Conservation (phyloP, 2,113 vertebrate species). For the Cynocephalus volans region DNA sequence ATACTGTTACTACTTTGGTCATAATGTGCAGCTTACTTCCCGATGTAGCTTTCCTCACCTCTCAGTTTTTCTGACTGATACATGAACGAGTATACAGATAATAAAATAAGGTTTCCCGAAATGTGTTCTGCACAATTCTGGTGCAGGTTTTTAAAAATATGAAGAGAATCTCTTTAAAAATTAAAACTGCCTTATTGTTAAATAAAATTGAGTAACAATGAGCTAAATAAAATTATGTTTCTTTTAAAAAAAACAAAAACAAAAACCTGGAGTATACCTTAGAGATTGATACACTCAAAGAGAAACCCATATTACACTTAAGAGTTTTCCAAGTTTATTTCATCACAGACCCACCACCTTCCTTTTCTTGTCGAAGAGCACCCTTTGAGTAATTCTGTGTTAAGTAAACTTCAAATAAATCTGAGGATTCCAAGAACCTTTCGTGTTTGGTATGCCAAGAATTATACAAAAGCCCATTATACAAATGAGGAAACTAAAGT, state of each 20-base stretch:
- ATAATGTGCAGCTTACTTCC: not conserved
- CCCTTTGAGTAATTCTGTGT: not conserved
- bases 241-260: not conserved
- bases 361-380: not conserved
- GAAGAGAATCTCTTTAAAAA: not conserved
- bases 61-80: not conserved
- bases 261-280: not conserved
- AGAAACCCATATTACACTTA: not conserved
- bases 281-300: not conserved
- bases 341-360: not conserved
- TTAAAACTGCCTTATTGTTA: not conserved
- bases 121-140: not conserved
- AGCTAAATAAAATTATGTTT: not conserved
- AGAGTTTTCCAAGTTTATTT: not conserved
- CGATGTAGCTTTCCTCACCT: not conserved
- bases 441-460: not conserved
- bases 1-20: not conserved
- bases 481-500: not conserved
- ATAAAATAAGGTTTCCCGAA: not conserved
- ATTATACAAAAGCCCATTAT: not conserved
- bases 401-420: not conserved
- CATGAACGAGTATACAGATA: not conserved
- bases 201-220: not conserved
- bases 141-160: not conserved
- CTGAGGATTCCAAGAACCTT: fast-evolving